Evolutionary conservation across 2,797 vertebrate species (phyloP).

Genomic region (Lycodopsis pacificus): DNA sequence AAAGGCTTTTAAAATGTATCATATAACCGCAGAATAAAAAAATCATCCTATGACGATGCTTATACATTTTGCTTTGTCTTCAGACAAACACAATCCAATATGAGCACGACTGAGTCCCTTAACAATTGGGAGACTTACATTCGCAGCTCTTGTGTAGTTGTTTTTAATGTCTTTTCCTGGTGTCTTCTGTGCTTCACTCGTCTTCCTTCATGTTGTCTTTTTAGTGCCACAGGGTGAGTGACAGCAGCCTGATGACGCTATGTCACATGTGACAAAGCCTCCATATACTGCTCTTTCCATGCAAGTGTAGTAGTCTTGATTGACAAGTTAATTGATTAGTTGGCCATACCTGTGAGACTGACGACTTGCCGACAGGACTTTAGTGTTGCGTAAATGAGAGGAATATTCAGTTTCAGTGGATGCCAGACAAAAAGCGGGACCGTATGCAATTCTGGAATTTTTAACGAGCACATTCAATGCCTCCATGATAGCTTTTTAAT

Average conservation of each 20-base stretch:
- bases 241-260: background rate
- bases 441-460: background rate
- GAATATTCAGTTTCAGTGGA: constrained; percentile 18
- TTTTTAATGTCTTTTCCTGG: background rate
- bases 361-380: background rate
- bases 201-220: constrained; percentile 1
- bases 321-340: constrained; percentile 36
- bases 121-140: background rate
- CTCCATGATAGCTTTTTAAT: constrained; percentile 14
- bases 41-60: background rate
- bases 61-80: background rate
- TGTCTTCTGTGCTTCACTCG: background rate
- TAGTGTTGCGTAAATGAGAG: constrained; percentile 11
- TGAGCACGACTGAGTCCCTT: background rate
- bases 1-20: no score
- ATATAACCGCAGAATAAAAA: no score
- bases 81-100: background rate
- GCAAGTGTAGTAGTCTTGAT: background rate
- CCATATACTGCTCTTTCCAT: constrained; percentile 1
- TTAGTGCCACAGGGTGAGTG: background rate
- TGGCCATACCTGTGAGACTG: background rate
- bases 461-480: constrained; percentile 6
- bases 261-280: background rate
- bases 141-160: background rate
- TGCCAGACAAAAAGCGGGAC: background rate